Evolutionary conservation across 2,797 vertebrate species (phyloP).

Genomic region (Agapornis canus): DNA sequence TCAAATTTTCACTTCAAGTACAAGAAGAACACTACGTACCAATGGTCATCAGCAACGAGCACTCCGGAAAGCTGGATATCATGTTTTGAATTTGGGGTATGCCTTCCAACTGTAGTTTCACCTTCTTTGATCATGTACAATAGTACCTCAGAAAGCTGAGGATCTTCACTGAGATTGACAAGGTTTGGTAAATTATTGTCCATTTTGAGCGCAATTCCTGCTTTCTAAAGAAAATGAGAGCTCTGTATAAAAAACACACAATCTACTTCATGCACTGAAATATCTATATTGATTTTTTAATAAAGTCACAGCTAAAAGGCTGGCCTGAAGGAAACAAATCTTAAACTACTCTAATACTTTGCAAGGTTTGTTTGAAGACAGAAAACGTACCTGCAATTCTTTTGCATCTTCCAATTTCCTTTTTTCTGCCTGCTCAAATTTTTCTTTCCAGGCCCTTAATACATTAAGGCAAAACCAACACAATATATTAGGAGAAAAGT

Average conservation of each 20-base stretch:
- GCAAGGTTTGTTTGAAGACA: background rate
- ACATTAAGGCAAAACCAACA: background rate
- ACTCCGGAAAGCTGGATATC: conserved; percentile 93
- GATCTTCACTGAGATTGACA: conserved; percentile 96
- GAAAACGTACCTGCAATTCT: conserved; percentile 85
- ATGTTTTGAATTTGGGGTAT: conserved; percentile 78
- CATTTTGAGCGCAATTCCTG: conserved; percentile 91
- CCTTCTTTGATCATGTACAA: conserved; percentile 97
- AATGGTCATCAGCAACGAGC: conserved; percentile 92
- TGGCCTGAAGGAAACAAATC: background rate
- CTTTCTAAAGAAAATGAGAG: conserved; percentile 80
- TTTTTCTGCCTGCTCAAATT: conserved; percentile 90
- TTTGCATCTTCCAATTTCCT: conserved; percentile 90
- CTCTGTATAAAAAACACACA: background rate
- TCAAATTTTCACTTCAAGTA: background rate
- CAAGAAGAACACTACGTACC: conserved; percentile 75
- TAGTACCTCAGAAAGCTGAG: conserved; percentile 96
- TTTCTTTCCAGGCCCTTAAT: conserved; percentile 90
- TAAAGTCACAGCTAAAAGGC: background rate
- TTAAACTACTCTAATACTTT: background rate
- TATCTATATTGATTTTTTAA: background rate
- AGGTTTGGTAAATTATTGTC: conserved; percentile 93
- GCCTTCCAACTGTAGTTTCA: conserved; percentile 89
- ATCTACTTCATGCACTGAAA: background rate
- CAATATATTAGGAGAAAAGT: background rate